Base-by-base conservation (phyloP, 2,888 invertebrate genomes). In the Zhuqinia jingwanae region DNA sequence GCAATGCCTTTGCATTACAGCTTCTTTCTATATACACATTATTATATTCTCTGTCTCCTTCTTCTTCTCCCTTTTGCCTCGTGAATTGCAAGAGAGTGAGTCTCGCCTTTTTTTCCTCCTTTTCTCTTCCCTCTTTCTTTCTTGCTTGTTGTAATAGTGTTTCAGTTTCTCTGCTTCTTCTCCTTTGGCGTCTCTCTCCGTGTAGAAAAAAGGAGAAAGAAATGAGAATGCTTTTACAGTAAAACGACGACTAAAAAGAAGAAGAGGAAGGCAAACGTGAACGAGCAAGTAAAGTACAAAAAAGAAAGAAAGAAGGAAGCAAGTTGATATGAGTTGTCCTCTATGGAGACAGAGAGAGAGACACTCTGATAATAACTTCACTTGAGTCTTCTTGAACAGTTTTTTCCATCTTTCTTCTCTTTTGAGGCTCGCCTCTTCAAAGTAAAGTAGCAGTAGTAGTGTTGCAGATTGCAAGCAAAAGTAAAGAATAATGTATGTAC, bases 1-100 rank as follows among this genome's bases (percentile, higher is more conserved):
- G 79, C 68, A 77, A 84, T 84, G 83, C 83, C 68, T 84, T 77
- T 65, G 45, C 83, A 84, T 63, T 36, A 82, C 53, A 60, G 79
- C 50, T 79, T 79, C 47, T 75, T 65, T 73, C 58, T 65, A 80
- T 27, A n/a, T n/a, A n/a, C n/a, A n/a, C n/a, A n/a, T n/a, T n/a
- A 76, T 53, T 36, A 36, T 36, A 36, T 36, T 36, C 36, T 36
- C 36, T n/a, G n/a, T 20, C 36, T 81, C 45, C 68, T 25, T 60
- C 30, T 82, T 68, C 77, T 77, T 63, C 63, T 78, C 58, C 42
- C 53, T 77, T 77, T 60, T 77, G 42, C 60, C 30, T 68, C 20
- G 65, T 50, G 68, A 79, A 68, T 79, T 65, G 73, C 73, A 76
- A 76, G 81, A 68, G 73, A 70, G 65, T 47, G 76, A 85, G 78